Evolutionary conservation across 2,113 vertebrate genomes (phyloP).

Genomic region (Falcunculus frontatus): DNA sequence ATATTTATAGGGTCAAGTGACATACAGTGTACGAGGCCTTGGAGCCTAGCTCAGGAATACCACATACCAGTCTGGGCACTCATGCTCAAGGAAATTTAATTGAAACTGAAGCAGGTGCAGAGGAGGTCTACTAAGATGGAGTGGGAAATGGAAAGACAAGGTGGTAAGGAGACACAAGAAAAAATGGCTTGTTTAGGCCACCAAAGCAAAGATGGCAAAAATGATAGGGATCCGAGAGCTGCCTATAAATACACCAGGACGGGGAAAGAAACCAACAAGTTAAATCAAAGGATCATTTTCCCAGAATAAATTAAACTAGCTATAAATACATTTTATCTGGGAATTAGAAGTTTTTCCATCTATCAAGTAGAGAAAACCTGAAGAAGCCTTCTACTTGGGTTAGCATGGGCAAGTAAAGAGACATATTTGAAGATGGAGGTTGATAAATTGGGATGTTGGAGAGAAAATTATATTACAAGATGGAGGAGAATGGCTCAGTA

Average conservation of each 20-base stretch:
- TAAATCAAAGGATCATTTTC: not conserved
- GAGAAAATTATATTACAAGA: not conserved
- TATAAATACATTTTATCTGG: not conserved
- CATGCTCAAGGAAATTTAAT: not conserved
- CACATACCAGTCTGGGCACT: not conserved
- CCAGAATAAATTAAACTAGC: not conserved
- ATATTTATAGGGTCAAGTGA: constrained; percentile 42
- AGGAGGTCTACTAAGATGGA: not conserved
- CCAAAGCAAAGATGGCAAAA: not conserved
- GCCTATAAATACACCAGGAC: not conserved
- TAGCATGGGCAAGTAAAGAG: not conserved
- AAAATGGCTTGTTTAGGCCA: not conserved
- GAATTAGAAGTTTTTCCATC: not conserved
- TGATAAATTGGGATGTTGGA: not conserved
- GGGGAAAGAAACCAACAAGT: not conserved
- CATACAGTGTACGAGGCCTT: not conserved
- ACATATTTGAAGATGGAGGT: not conserved
- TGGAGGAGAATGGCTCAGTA: not conserved
- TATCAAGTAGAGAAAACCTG: not conserved
- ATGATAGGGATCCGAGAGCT: not conserved
- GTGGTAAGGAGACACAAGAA: not conserved
- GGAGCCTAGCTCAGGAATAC: not conserved
- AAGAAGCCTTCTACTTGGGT: not conserved
- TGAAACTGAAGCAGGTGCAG: constrained; percentile 52
- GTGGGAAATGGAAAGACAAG: not conserved